Evolutionary conservation across 2,888 invertebrate species (phyloP), one percentile per base, ranked within the genome.

Genomic region (Cosmia trapezina): DNA sequence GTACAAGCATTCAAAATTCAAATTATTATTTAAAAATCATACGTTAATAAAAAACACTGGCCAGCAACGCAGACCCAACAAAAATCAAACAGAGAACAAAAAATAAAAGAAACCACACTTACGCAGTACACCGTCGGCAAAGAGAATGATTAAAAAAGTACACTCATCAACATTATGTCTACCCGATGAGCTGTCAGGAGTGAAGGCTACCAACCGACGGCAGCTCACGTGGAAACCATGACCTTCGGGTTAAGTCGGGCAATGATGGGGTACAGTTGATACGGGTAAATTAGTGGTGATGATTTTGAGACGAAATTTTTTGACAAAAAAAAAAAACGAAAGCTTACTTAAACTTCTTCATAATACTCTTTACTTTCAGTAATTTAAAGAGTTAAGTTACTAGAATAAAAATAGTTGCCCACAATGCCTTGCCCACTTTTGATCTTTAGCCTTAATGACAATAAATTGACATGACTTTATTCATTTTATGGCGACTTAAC

Each of bases 81-180:
- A 63, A 76, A 61, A 51, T 71, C 69, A 82, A 84, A 79, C 17
- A 64, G 41, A 54, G 37, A 77, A 73, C 51, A 63, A 56, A 78
- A 63, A 64, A 45, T 62, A 62, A 70, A 63, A 63, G 53, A 17
- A 8, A 11, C 76, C 78, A 73, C 80, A 81, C 75, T 83, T 81
- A 81, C 83, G 79, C 83, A 82, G 66, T 59, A 65, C 73, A 80
- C 71, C 73, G 78, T 64, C 85, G 59, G 89, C 87, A 89, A 86
- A 87, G 84, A 85, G 87, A 86, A 88, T 89, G 88, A 90, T 89
- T 91, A 93, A 93, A 93, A 92, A 91, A 88, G 88, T 88, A 92
- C 67, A 74, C 92, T 91, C 92, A 90, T 92, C 93, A 93, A 91
- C 92, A 92, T 94, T 93, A 94, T 92, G 94, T 94, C 94, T 76